These are phyloP conservation scores for Lindbergichthys nudifrons DNA, from an alignment of 2,797 vertebrate species.

Conservation along the genomic window DNA sequence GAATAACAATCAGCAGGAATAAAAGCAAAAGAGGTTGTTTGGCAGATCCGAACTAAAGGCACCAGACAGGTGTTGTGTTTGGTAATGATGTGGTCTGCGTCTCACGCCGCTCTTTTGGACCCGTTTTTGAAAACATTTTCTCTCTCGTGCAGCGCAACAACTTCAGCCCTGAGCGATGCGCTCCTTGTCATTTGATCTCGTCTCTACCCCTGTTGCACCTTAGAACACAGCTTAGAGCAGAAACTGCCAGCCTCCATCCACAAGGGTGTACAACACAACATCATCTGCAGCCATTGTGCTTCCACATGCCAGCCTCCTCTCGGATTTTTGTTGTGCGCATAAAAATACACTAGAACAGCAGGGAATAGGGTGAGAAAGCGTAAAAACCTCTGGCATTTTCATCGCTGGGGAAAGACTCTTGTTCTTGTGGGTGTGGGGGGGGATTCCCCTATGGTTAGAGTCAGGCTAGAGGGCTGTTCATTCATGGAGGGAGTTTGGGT, in stretches of 20 bases:
- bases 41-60: constrained; percentile 59
- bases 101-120: constrained; percentile 66
- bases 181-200: constrained; percentile 78
- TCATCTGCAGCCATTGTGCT: constrained; percentile 73
- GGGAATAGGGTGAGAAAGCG: constrained; percentile 61
- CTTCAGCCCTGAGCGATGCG: constrained; percentile 74
- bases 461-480: constrained; percentile 66
- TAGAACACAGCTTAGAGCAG: constrained; percentile 71
- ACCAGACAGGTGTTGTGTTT: constrained; percentile 63
- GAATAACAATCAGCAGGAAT: constrained; percentile 57
- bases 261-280: constrained; percentile 71
- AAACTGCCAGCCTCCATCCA: constrained; percentile 73
- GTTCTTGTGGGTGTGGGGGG: constrained; percentile 51
- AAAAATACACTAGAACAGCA: constrained; percentile 62
- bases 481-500: constrained; percentile 66
- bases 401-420: constrained; percentile 67
- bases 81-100: constrained; percentile 71
- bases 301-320: constrained; percentile 56
- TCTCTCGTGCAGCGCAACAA: constrained; percentile 58
- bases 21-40: constrained; percentile 56
- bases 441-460: constrained; percentile 67
- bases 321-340: constrained; percentile 61
- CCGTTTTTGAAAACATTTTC: constrained; percentile 71
- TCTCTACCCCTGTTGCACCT: constrained; percentile 68
- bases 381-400: constrained; percentile 79